phyloP scores from a whole-genome alignment of 2,888 invertebrate species.

The Diarsia dahlii region DNA sequence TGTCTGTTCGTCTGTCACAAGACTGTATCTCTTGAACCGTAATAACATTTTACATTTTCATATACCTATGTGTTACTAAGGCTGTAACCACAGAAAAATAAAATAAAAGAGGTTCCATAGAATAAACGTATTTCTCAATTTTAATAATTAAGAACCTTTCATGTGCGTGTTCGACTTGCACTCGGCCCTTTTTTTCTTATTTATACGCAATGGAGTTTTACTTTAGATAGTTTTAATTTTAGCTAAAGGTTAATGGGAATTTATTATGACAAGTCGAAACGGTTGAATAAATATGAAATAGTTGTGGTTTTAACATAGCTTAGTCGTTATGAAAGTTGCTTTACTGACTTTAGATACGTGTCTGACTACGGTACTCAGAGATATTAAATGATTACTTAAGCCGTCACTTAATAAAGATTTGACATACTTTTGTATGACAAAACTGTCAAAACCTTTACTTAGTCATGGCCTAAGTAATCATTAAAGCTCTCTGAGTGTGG shows the following conservation, averaged over 20 bases:
- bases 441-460: too few relatives aligned
- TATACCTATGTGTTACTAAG: background rate
- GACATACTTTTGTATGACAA: too few relatives aligned
- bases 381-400: too few relatives aligned
- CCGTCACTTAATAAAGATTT: too few relatives aligned
- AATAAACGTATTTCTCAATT: background rate
- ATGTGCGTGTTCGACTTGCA: background rate
- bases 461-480: too few relatives aligned
- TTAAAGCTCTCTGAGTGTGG: too few relatives aligned
- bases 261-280: conserved; percentile 55
- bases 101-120: background rate
- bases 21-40: background rate
- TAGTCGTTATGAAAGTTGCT: background rate
- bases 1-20: background rate
- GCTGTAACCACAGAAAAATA: background rate
- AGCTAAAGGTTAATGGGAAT: conserved; percentile 35
- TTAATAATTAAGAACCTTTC: background rate
- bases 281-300: conserved; percentile 22
- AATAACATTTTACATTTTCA: background rate
- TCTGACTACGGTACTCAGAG: too few relatives aligned
- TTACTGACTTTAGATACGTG: background rate
- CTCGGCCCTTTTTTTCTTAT: conserved; percentile 29
- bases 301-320: conserved; percentile 15
- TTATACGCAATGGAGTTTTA: conserved; percentile 32
- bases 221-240: conserved; percentile 50